A percentile compares a stretch with the other conserved stretches of the same genome.
These are phyloP conservation scores for Prionailurus viverrinus DNA, from an alignment of 2,113 vertebrate genomes.

Conservation along the genomic window DNA sequence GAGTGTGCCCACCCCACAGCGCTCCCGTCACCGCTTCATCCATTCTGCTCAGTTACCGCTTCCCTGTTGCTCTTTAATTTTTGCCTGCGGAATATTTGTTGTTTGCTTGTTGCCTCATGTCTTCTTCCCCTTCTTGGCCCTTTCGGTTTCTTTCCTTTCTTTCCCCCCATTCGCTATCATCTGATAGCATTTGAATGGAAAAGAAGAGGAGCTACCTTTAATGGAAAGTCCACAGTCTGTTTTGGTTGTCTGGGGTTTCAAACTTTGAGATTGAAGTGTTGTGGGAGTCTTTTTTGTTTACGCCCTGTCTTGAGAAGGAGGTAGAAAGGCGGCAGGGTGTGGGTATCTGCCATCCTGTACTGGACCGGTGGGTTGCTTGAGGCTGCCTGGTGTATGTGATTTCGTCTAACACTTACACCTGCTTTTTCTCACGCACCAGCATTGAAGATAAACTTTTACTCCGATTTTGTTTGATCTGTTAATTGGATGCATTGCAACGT, in stretches of 20 bases:
- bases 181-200: neutral
- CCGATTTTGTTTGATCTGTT: slow-evolving; percentile 2
- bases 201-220: neutral
- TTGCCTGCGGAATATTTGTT: neutral
- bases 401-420: neutral
- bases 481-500: neutral
- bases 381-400: neutral
- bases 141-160: neutral
- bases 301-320: neutral
- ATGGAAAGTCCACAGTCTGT: neutral
- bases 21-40: neutral
- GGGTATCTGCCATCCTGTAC: neutral
- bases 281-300: neutral
- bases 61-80: neutral
- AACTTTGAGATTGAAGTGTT: neutral
- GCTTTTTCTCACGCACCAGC: neutral
- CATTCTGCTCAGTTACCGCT: neutral
- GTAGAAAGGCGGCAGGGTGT: neutral
- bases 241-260: neutral
- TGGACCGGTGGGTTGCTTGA: neutral
- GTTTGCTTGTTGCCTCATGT: neutral
- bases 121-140: neutral
- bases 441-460: neutral
- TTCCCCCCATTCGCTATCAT: neutral
- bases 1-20: neutral